Percentiles rank a stretch among this genome's conserved stretches.
These are phyloP conservation scores for Monopis laevigella DNA, from an alignment of 2,888 invertebrate genomes.

Conservation along the genomic window DNA sequence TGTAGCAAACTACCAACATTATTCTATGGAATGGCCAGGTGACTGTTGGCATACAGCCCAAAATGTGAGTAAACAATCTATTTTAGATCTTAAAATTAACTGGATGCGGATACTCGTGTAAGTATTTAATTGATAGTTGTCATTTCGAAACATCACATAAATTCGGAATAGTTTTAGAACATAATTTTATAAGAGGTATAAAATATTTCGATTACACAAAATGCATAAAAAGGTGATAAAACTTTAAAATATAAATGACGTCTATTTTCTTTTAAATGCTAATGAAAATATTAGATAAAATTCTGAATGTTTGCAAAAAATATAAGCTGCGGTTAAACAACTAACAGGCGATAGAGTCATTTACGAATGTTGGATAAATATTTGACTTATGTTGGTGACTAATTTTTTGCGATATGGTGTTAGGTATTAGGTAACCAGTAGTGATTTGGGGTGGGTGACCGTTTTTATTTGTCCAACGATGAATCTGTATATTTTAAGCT, in stretches of 20 bases:
- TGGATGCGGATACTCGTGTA: constrained; percentile 35
- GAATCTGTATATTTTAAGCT: constrained; percentile 39
- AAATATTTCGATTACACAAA: no score
- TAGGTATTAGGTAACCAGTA: constrained; percentile 47
- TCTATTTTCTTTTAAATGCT: no score
- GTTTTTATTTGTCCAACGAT: constrained; percentile 39
- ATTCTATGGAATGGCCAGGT: constrained; percentile 42
- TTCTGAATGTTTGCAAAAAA: no score
- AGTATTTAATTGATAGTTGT: no score
- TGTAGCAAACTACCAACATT: constrained; percentile 57
- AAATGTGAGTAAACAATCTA: constrained; percentile 61
- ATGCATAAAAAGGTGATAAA: no score
- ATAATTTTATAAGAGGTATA: no score
- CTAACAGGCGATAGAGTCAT: constrained; percentile 34
- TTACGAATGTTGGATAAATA: constrained; percentile 39
- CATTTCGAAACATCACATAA: no score
- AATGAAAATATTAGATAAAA: no score
- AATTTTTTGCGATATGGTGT: no score
- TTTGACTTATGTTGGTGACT: constrained; percentile 44
- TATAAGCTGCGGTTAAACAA: no score
- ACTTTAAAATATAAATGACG: no score
- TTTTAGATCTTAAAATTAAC: constrained; percentile 55
- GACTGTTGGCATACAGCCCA: constrained; percentile 54
- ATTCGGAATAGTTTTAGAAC: no score
- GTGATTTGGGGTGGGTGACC: constrained; percentile 47